Evolutionary conservation across 2,797 vertebrate species (phyloP), one percentile per base, ranked within the genome.

Genomic region (Podarcis lilfordi): DNA sequence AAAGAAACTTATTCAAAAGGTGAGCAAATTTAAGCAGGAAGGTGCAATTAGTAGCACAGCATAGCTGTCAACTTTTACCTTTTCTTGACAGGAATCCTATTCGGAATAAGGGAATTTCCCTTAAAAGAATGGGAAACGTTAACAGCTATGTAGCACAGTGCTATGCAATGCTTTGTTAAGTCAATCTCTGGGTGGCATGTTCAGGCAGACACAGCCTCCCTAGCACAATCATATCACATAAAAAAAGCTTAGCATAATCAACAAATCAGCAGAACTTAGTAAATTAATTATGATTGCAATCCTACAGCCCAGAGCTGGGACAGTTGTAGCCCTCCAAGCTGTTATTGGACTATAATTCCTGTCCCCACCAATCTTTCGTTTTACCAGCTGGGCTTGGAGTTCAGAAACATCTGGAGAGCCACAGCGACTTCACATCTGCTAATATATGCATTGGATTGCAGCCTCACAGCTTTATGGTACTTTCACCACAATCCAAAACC

Each of bases 1-100:
- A 91, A 88, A 85, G 27, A 74, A n/a, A 43, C 0, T 4, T 0
- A 0, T 82, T 8, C 74, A 66, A 23, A 1, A 0, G 1, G 4
- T 17, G n/a, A 32, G 17, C 78, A 25, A 78, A 68, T 15, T 45
- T 86, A 69, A 68, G 5, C 29, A 27, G 4, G 4, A 79, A 27
- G 9, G 32, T 50, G 6, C 84, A 66, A 27, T 61, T 23, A 50
- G 25, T 5, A 27, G 4, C 43, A 80, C 66, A 23, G 50, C 43
- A 43, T 43, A 43, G 43, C 43, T 43, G 43, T 43, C 43, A 43
- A 43, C 43, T 43, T 9, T 43, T 43, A 43, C 43, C 43, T 43
- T 43, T 43, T 43, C 43, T 43, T 43, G 8, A 0, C 0, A 43
- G 43, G 43, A 9, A 43, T 43, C 43, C 43, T 43, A 43, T 43